These are phyloP conservation scores for Ptyas mucosa DNA, from an alignment of 2,113 vertebrate genomes.

Conservation along the genomic window DNA sequence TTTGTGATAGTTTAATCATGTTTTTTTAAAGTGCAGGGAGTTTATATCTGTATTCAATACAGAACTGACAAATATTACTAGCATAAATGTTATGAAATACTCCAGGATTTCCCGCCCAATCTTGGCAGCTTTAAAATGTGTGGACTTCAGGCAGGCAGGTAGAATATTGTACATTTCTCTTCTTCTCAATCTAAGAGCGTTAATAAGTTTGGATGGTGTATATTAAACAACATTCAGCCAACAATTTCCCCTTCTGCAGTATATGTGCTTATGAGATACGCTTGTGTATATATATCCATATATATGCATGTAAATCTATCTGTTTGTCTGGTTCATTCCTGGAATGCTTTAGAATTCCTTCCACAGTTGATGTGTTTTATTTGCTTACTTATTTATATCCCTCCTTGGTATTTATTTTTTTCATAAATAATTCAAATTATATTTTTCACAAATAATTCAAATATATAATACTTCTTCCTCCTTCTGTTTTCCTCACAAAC, in stretches of 20 bases:
- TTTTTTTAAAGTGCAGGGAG: neutral
- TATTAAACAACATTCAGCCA: neutral
- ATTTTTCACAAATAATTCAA: neutral
- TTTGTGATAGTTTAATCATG: neutral
- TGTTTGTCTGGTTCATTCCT: neutral
- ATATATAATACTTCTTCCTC: neutral
- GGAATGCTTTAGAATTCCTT: neutral
- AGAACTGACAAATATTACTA: neutral
- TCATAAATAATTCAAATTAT: neutral
- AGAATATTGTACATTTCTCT: neutral
- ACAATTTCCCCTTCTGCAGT: neutral
- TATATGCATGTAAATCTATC: neutral
- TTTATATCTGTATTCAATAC: neutral
- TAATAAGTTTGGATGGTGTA: neutral
- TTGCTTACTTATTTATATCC: neutral
- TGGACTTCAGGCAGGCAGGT: neutral
- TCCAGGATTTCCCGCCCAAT: neutral
- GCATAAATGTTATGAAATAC: neutral
- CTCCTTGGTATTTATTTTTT: neutral
- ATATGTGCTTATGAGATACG: neutral
- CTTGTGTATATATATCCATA: neutral
- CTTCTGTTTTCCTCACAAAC: too few species aligned
- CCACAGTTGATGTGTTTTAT: neutral
- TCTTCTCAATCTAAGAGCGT: neutral
- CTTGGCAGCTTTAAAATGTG: neutral